phyloP scores from a whole-genome alignment of 2,888 invertebrate species.

The Adelognathus sp. region DNA sequence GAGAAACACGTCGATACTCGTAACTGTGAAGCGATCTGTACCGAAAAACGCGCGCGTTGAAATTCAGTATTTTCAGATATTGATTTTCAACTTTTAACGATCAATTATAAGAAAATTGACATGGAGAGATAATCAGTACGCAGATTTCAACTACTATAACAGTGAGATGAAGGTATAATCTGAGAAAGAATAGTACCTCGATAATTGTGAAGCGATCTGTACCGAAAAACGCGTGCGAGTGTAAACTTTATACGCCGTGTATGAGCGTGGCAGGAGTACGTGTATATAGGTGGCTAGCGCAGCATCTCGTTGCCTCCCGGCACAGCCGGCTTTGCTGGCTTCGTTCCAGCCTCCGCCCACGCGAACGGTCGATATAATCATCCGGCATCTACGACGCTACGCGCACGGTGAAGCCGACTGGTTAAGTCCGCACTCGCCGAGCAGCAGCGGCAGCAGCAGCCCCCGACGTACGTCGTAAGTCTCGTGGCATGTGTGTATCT shows the following conservation, averaged over 20 bases:
- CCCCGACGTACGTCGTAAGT: constrained; percentile 29
- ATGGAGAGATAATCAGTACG: too few species aligned
- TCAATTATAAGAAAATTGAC: too few species aligned
- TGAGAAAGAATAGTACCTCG: background rate
- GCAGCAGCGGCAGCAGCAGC: too few species aligned
- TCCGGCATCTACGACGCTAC: constrained; percentile 69
- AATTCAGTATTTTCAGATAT: too few species aligned
- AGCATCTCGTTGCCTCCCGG: constrained; percentile 19
- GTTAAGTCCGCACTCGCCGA: constrained; percentile 40
- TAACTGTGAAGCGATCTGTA: background rate
- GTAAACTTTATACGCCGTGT: constrained; percentile 27
- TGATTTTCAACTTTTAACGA: too few species aligned
- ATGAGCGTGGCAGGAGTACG: constrained; percentile 5
- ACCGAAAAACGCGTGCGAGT: constrained; percentile 5
- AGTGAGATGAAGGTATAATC: background rate
- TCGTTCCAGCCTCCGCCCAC: constrained; percentile 76
- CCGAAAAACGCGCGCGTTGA: too few species aligned
- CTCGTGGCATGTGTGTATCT: constrained; percentile 19
- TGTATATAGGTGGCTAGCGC: background rate
- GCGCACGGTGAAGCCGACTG: constrained; percentile 54
- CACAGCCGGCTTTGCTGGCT: constrained; percentile 69
- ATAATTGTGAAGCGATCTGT: constrained; percentile 7
- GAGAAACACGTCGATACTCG: too few species aligned
- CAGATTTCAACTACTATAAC: too few species aligned
- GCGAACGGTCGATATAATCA: constrained; percentile 78